Conservation (phyloP, 2,888 invertebrate genomes). For the Drosophila barbarae region DNA sequence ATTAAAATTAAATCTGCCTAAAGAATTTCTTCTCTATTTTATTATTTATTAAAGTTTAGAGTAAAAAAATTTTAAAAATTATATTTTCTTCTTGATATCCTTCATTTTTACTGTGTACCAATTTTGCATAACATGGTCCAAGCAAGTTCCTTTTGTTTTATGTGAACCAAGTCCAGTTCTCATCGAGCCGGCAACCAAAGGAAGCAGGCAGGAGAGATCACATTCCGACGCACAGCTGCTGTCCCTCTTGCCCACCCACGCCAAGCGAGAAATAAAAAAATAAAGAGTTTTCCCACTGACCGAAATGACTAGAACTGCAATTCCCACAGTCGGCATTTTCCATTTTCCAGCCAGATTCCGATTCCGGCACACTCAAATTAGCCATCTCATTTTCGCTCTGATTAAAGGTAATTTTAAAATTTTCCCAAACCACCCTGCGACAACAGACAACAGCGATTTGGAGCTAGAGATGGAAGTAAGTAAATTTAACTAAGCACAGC, state of each 20-base stretch:
- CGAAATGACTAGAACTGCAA: constrained; percentile 37
- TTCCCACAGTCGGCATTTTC: constrained; percentile 45
- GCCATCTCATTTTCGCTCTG: constrained; percentile 69
- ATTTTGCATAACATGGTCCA: constrained; percentile 36
- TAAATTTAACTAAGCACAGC: not conserved
- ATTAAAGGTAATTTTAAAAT: constrained; percentile 71
- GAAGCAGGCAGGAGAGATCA: constrained; percentile 7
- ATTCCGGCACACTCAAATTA: constrained; percentile 56
- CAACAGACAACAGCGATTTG: constrained; percentile 46
- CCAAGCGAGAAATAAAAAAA: constrained; percentile 6
- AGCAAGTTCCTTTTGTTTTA: constrained; percentile 29
- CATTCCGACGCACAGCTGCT: constrained; percentile 39
- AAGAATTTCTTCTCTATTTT: too few species aligned
- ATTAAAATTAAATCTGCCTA: too few species aligned
- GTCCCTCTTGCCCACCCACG: constrained; percentile 39
- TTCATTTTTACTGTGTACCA: constrained; percentile 5
- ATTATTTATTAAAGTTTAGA: too few species aligned
- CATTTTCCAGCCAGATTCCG: constrained; percentile 35
- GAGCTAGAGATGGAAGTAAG: constrained; percentile 1
- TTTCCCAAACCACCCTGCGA: constrained; percentile 58
- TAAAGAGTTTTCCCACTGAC: constrained; percentile 32
- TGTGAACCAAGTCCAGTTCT: constrained; percentile 48
- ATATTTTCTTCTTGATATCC: not conserved
- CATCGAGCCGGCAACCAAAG: constrained; percentile 20
- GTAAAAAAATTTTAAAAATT: not conserved